Conservation (phyloP, 2,797 vertebrate species). For the Danio aesculapii region DNA sequence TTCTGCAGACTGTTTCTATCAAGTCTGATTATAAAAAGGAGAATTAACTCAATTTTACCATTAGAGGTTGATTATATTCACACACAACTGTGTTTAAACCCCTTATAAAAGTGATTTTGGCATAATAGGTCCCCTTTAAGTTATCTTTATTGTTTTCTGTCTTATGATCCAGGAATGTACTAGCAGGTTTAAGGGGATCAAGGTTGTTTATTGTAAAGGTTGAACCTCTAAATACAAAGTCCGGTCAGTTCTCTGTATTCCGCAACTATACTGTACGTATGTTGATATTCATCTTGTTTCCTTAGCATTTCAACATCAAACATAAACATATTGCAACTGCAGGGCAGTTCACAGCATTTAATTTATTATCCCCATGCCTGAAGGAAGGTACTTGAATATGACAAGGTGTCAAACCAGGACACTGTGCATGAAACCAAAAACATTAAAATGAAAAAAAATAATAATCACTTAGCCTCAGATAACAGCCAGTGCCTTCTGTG, state of each 20-base stretch:
- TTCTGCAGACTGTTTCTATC: too few relatives aligned
- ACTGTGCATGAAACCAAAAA: slow-evolving; percentile 72
- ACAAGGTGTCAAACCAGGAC: slow-evolving; percentile 83
- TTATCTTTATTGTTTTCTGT: not conserved
- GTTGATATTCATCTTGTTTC: slow-evolving; percentile 68
- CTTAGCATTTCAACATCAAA: slow-evolving; percentile 70
- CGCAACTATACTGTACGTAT: slow-evolving; percentile 70
- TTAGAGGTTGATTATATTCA: too few relatives aligned
- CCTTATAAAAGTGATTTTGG: too few relatives aligned
- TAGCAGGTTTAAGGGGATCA: not conserved
- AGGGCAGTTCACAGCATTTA: slow-evolving; percentile 86
- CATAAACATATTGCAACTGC: slow-evolving; percentile 81
- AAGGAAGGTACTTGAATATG: slow-evolving; percentile 81
- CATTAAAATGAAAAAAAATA: slow-evolving; percentile 60
- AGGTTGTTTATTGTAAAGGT: slow-evolving; percentile 45
- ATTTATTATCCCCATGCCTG: slow-evolving; percentile 82
- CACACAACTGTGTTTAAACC: too few relatives aligned
- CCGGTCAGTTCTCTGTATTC: slow-evolving; percentile 69
- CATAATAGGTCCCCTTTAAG: not conserved
- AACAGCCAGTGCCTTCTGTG: slow-evolving; percentile 61
- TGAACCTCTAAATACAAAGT: slow-evolving; percentile 64
- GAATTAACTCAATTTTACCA: too few relatives aligned
- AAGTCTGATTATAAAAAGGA: too few relatives aligned
- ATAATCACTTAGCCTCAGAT: slow-evolving; percentile 61
- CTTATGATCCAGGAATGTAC: not conserved